These are phyloP conservation scores for Notamacropus eugenii DNA, from an alignment of 2,797 vertebrate species.

Conservation along the genomic window DNA sequence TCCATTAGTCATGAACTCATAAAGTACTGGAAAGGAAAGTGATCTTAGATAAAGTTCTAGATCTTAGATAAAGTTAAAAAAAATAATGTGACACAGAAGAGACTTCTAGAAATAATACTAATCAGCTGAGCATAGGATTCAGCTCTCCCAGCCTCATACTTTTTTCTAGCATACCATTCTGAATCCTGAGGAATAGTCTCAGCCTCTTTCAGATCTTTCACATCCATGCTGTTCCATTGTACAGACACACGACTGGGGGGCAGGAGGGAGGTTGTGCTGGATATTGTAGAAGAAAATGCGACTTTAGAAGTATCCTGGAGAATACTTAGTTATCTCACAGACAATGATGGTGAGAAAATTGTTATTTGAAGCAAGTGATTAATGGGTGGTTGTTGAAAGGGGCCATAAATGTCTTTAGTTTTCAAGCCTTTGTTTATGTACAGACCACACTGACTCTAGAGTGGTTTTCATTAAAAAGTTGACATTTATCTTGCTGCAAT, in stretches of 20 bases:
- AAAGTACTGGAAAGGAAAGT: neutral
- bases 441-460: neutral
- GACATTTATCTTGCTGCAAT: conserved; percentile 25
- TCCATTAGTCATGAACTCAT: neutral
- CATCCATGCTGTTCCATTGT: neutral
- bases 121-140: neutral
- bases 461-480: conserved; percentile 8
- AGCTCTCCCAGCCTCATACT: neutral
- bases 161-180: neutral
- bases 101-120: neutral
- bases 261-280: neutral
- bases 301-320: conserved; percentile 2
- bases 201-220: neutral
- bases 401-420: neutral
- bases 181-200: neutral
- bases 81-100: neutral
- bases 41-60: neutral
- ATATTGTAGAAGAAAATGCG: conserved; percentile 17
- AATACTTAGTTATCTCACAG: neutral
- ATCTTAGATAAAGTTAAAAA: neutral
- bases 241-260: neutral
- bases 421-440: neutral
- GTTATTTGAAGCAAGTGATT: neutral
- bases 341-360: neutral
- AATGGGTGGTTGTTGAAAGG: neutral